Evolutionary conservation across 1,140 invertebrate genomes (phyloP), one percentile per base, ranked within the genome.

Genomic region (Drosophila sp.): DNA sequence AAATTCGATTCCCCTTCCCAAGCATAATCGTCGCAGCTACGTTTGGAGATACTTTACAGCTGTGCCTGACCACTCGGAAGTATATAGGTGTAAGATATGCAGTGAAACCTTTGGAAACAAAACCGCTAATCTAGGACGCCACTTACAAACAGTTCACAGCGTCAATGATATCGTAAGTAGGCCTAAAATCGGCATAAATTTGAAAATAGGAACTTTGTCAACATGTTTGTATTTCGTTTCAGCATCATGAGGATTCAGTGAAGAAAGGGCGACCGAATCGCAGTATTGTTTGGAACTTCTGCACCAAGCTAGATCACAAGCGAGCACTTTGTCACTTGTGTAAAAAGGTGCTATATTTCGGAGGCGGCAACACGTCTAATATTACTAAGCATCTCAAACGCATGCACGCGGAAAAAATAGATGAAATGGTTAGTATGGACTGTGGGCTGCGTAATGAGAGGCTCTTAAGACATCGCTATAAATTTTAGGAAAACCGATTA

Each of bases 251-350:
- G 34, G 45, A 57, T 18, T 38, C 61, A 1, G 41, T 50, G 8
- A 71, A 50, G n/a, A 72, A 65, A 6, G 63, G 73, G 18, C 76
- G 79, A 6, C 73, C 79, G 3, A 86, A 72, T 54, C 57, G 74
- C 9, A 82, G 82, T 57, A 73, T 82, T 32, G 75, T 86, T 8
- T 86, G 82, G 82, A 82, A 86, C 43, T 86, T 77, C 43, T 82
- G 79, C 45, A 80, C 65, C 1, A 74, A 75, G 16, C 70, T 69
- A 7, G 70, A 86, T 61, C 67, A 69, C 14, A 82, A 79, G 14
- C 79, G 80, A 13, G 81, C 81, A 0, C 64, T 81, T 0, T 86
- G 81, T 40, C 73, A 80, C 38, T 36, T 86, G 9, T 86, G 79
- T 13, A 69, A 82, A 7, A 82, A 86, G 14, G 34, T 86, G 4